Percentiles rank a stretch among this genome's conserved stretches.
These are phyloP conservation scores for Indicator indicator DNA, from an alignment of 2,113 vertebrate species.

Conservation along the genomic window DNA sequence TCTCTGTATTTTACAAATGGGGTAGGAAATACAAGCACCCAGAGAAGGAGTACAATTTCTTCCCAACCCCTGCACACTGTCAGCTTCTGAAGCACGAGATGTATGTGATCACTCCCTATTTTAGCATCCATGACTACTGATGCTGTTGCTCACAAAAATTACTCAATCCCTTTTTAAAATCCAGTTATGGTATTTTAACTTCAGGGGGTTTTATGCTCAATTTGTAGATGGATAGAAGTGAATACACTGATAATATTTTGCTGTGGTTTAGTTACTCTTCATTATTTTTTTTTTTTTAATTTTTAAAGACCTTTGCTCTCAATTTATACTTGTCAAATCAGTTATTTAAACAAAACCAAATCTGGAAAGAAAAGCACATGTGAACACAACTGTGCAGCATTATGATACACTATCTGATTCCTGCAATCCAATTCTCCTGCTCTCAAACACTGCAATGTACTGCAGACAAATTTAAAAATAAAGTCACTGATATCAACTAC, in stretches of 20 bases:
- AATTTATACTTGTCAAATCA: background rate
- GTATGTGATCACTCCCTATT: constrained; percentile 51
- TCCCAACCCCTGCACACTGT: constrained; percentile 10
- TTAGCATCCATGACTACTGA: constrained; percentile 48
- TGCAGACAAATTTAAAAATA: background rate
- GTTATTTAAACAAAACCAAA: background rate
- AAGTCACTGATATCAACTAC: constrained; percentile 17
- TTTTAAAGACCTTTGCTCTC: background rate
- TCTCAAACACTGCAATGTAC: background rate
- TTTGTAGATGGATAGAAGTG: background rate
- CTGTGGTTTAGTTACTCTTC: background rate
- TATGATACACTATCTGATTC: background rate
- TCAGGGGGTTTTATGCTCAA: background rate
- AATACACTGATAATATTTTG: background rate
- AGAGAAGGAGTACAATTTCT: constrained; percentile 57
- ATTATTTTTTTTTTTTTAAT: too few species aligned
- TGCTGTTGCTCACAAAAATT: constrained; percentile 14
- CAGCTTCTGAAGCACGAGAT: constrained; percentile 52
- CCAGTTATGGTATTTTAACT: background rate
- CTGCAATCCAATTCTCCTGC: background rate
- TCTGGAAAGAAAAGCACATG: constrained; percentile 4
- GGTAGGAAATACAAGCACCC: background rate
- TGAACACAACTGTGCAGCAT: background rate
- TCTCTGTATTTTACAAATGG: background rate
- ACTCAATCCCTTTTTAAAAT: background rate